Percentiles rank a stretch among this genome's conserved stretches.
Evolutionary conservation across 2,113 vertebrate species (phyloP).

Genomic region (Athene cunicularia): DNA sequence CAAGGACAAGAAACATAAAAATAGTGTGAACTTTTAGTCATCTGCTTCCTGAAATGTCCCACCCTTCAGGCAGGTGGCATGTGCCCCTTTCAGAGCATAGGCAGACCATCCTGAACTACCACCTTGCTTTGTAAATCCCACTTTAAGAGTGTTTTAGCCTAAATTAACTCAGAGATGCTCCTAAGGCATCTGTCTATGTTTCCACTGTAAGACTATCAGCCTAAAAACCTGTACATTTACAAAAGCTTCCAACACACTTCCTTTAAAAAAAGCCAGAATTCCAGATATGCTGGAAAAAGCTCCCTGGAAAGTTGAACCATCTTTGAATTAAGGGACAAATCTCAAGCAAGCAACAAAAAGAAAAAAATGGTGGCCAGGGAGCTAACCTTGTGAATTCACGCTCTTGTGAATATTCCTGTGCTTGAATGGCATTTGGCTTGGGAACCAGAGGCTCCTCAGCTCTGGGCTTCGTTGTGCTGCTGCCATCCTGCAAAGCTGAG

Average conservation of each 20-base stretch:
- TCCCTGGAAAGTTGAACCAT: not conserved
- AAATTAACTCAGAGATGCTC: not conserved
- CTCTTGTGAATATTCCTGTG: not conserved
- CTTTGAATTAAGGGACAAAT: not conserved
- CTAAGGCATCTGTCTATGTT: not conserved
- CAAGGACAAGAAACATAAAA: too few relatives aligned
- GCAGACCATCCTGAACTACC: not conserved
- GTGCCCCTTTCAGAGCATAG: not conserved
- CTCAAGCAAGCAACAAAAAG: not conserved
- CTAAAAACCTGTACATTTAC: not conserved
- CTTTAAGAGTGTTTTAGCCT: not conserved
- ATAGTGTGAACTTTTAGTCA: not conserved
- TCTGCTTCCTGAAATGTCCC: not conserved
- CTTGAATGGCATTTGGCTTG: not conserved
- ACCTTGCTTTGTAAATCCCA: not conserved
- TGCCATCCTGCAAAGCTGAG: not conserved
- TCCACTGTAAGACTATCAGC: not conserved
- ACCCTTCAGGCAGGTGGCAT: not conserved
- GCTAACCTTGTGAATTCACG: not conserved
- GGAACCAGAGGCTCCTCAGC: not conserved
- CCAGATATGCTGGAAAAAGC: not conserved
- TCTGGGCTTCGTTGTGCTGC: not conserved
- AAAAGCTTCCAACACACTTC: not conserved
- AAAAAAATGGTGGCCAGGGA: not conserved
- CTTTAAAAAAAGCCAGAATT: not conserved